Evolutionary conservation across 2,888 invertebrate species (phyloP), one percentile per base, ranked within the genome.

Genomic region (Abscondita cerata): DNA sequence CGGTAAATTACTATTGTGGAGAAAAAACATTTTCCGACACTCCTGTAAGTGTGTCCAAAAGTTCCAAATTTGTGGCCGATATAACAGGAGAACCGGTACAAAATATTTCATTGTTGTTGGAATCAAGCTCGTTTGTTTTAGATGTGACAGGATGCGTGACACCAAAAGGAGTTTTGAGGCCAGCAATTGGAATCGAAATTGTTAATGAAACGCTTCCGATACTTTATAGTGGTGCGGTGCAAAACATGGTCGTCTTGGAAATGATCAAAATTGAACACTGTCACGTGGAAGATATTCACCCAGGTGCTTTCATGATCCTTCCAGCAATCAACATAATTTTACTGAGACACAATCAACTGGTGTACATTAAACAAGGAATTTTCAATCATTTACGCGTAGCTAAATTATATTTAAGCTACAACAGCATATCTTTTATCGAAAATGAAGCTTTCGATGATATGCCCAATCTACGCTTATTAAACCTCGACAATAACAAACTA

Each of bases 401-500:
- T 4, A 54, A 52, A 15, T 55, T 71, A 5, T 66, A 68, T 25
- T 52, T 73, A 54, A 67, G 70, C 40, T 68, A 65, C 48, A 70
- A 71, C 48, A 67, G 65, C 31, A 68, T 73, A 25, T 55, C 57
- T 1, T 65, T 61, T 19, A 65, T 73, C 1, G 65, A 70, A 47
- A 41, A 64, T 16, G 69, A 65, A 12, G 72, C 73, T 12, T 71
- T 73, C 44, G 40, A 66, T n/a, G 62, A 74, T 52, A 68, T 78
- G 68, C 72, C 75, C 0, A 70, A 71, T 48, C 67, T 80, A 52
- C 55, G 62, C 3, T 68, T 71, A 38, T 62, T 80, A 18, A 74
- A 75, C 50, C 62, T 79, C 18, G 79, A 79, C 57, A 59, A 69
- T 20, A 80, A 80, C 62, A 69, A 66, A 52, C 60, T 80, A 4